phyloP scores from a whole-genome alignment of 2,113 vertebrate genomes.

The Hiodon alosoides region DNA sequence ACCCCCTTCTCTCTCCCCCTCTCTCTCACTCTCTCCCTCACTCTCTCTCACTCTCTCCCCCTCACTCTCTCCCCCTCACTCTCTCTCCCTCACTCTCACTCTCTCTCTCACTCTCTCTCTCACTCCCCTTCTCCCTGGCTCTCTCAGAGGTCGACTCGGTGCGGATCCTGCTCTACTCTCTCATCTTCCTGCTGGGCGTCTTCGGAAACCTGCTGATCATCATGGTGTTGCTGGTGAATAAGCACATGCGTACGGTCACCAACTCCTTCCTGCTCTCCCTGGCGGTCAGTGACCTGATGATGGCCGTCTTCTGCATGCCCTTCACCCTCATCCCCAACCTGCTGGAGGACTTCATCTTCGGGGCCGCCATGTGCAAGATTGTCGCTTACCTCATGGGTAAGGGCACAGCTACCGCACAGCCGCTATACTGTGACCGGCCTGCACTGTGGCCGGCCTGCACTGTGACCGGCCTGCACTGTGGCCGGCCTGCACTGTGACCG shows the following conservation, averaged over 20 bases:
- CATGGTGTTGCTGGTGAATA: conserved; percentile 78
- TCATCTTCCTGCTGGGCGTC: conserved; percentile 84
- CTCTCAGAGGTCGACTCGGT: conserved; percentile 73
- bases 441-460: too few relatives aligned
- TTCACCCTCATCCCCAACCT: conserved; percentile 90
- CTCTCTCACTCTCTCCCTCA: too few relatives aligned
- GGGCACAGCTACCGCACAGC: conserved; percentile 8
- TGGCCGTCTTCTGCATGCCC: conserved; percentile 90
- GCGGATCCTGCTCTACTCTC: conserved; percentile 74
- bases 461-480: too few relatives aligned
- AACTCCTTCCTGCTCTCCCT: conserved; percentile 92
- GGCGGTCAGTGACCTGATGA: conserved; percentile 87
- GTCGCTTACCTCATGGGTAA: conserved; percentile 92
- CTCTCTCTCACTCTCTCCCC: too few relatives aligned
- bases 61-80: not conserved
- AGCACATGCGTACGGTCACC: conserved; percentile 87
- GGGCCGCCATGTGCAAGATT: conserved; percentile 82
- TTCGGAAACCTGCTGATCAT: conserved; percentile 87
- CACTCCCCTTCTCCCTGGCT: not conserved
- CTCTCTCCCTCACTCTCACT: not conserved
- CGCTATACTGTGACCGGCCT: too few relatives aligned
- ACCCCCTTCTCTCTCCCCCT: not conserved
- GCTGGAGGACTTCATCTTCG: conserved; percentile 90
- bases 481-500: too few relatives aligned
- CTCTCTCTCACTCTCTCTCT: conserved; percentile 5